Conservation (phyloP, 2,888 invertebrate species). For the Aquatica leii region DNA sequence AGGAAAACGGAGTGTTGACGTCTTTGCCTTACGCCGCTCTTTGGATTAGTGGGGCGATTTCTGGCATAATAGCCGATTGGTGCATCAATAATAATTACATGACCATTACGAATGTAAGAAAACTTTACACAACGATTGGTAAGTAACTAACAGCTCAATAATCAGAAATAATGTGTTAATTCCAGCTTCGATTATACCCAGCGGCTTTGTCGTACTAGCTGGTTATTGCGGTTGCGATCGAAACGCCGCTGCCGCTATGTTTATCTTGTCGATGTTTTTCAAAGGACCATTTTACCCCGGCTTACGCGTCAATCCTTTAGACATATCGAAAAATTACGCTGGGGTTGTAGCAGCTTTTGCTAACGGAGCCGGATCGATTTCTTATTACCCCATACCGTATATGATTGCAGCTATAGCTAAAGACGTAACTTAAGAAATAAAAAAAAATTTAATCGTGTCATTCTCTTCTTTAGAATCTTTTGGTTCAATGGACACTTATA, state of each 20-base stretch:
- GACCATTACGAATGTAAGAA: not conserved
- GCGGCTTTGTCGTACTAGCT: slow-evolving; percentile 68
- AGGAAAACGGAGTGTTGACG: slow-evolving; percentile 69
- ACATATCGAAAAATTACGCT: slow-evolving; percentile 70
- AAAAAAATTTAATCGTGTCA: not conserved
- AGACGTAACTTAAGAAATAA: slow-evolving; percentile 66
- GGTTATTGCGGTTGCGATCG: slow-evolving; percentile 69
- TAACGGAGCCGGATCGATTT: slow-evolving; percentile 69
- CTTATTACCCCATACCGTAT: slow-evolving; percentile 69
- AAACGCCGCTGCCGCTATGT: slow-evolving; percentile 62
- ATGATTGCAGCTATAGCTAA: slow-evolving; percentile 67
- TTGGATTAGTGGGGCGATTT: slow-evolving; percentile 61
- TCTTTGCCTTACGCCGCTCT: slow-evolving; percentile 73
- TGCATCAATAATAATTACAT: not conserved
- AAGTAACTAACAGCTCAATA: not conserved
- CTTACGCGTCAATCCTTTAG: slow-evolving; percentile 71
- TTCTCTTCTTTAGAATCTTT: slow-evolving; percentile 15
- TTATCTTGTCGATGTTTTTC: slow-evolving; percentile 69
- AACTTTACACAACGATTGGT: slow-evolving; percentile 17
- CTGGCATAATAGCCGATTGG: slow-evolving; percentile 2
- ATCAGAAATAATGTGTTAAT: not conserved
- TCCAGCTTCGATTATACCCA: slow-evolving; percentile 69
- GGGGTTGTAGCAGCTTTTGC: slow-evolving; percentile 71
- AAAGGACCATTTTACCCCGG: slow-evolving; percentile 77
- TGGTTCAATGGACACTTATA: not conserved